Percentiles rank a stretch among this genome's conserved stretches.
Conservation (phyloP, 23 tunicate species). For the Ascidia mentula region DNA sequence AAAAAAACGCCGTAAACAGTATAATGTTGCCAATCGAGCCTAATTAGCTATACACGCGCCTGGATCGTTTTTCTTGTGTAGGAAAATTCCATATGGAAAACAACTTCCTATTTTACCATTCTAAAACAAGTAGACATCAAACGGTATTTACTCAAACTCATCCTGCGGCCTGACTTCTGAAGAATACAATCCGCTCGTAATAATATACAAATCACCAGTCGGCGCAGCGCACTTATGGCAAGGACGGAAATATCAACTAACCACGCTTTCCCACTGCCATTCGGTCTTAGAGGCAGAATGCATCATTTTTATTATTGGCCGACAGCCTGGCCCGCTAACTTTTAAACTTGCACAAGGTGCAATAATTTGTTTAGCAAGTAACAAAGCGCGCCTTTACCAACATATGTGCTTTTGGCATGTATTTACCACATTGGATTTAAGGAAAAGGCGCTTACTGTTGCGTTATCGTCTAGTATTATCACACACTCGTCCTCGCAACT, state of each 20-base stretch:
- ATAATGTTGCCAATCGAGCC: no score
- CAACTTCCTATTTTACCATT: no score
- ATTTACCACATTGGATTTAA: not conserved
- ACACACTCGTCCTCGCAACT: not conserved
- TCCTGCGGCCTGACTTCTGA: no score
- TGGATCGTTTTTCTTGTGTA: no score
- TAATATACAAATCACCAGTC: not conserved
- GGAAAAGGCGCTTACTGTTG: not conserved
- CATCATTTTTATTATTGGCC: not conserved
- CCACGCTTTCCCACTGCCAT: conserved; percentile 11
- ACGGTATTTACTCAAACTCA: no score
- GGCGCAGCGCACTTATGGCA: not conserved
- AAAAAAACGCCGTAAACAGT: no score
- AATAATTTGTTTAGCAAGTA: not conserved
- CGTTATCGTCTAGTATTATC: not conserved
- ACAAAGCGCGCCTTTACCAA: no score
- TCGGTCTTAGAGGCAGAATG: not conserved
- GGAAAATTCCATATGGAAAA: no score
- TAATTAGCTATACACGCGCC: no score
- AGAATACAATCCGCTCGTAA: no score
- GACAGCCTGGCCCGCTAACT: not conserved
- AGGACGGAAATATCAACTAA: conserved; percentile 7
- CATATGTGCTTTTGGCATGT: no score
- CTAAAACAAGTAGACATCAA: no score
- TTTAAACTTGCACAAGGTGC: not conserved